Conservation (phyloP, 2,113 vertebrate genomes). For the Varanus komodoensis region DNA sequence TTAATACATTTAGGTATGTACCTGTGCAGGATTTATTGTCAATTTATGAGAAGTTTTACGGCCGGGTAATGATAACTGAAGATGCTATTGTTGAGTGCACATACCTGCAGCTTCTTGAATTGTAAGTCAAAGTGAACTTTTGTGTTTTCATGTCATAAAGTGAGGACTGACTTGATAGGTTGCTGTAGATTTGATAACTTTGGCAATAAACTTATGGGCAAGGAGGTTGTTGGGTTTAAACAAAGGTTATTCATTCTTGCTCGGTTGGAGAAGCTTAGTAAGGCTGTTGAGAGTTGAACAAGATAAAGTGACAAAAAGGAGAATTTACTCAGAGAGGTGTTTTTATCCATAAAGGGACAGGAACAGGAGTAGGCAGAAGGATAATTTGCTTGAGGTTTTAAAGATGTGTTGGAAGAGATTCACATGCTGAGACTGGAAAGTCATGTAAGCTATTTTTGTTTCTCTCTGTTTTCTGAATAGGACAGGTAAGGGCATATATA, state of each 20-base stretch:
- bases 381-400: not conserved
- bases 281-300: not conserved
- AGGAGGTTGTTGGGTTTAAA: not conserved
- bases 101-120: slow-evolving; percentile 76
- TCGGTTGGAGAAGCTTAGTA: not conserved
- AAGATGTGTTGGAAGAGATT: not conserved
- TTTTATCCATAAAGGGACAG: not conserved
- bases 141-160: not conserved
- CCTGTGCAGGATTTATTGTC: slow-evolving; percentile 79
- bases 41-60: slow-evolving; percentile 79
- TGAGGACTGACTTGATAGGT: not conserved
- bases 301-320: not conserved
- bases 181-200: not conserved
- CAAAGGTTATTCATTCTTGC: not conserved
- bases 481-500: not conserved
- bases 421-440: not conserved
- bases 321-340: not conserved
- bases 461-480: not conserved
- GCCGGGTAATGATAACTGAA: slow-evolving; percentile 71
- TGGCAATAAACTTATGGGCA: not conserved
- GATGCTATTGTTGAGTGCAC: slow-evolving; percentile 75
- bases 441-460: not conserved
- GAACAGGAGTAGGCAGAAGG: not conserved
- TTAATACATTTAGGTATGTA: slow-evolving; percentile 75
- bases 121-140: slow-evolving; percentile 71